Evolutionary conservation across 2,888 invertebrate species (phyloP).

Genomic region (Agrenia bidenticulata): DNA sequence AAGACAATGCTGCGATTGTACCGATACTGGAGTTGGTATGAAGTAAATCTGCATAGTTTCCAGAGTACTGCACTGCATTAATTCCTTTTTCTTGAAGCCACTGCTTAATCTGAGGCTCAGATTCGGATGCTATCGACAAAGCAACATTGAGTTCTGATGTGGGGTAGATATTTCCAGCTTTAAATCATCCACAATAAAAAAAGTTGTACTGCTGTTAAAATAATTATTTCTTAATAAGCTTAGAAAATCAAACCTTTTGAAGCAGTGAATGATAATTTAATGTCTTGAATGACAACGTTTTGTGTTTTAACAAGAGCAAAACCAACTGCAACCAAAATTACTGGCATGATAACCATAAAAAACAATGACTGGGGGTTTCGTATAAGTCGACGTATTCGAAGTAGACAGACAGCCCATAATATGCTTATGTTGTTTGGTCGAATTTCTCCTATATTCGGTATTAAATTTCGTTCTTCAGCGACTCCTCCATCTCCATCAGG

Average conservation of each 20-base stretch:
- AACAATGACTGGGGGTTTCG: constrained; percentile 72
- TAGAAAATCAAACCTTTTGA: neutral
- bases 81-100: constrained; percentile 18
- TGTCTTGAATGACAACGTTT: constrained; percentile 64
- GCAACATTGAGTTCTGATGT: constrained; percentile 29
- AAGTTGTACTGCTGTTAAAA: no score
- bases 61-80: constrained; percentile 37
- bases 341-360: constrained; percentile 71
- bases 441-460: constrained; percentile 67
- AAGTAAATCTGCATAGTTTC: constrained; percentile 48
- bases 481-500: constrained; percentile 53
- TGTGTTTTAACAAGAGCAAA: constrained; percentile 67
- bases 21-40: constrained; percentile 29
- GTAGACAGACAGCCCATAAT: constrained; percentile 67
- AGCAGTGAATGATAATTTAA: constrained; percentile 63
- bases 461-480: constrained; percentile 57
- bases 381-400: constrained; percentile 67
- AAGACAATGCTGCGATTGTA: constrained; percentile 41
- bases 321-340: constrained; percentile 68
- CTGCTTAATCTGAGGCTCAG: neutral
- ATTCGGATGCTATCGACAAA: neutral
- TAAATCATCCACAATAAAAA: neutral
- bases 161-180: constrained; percentile 21
- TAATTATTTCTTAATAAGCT: neutral
- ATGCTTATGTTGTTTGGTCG: constrained; percentile 66